Evolutionary conservation across 2,888 invertebrate genomes (phyloP).

Genomic region (Drosophila subquinaria): DNA sequence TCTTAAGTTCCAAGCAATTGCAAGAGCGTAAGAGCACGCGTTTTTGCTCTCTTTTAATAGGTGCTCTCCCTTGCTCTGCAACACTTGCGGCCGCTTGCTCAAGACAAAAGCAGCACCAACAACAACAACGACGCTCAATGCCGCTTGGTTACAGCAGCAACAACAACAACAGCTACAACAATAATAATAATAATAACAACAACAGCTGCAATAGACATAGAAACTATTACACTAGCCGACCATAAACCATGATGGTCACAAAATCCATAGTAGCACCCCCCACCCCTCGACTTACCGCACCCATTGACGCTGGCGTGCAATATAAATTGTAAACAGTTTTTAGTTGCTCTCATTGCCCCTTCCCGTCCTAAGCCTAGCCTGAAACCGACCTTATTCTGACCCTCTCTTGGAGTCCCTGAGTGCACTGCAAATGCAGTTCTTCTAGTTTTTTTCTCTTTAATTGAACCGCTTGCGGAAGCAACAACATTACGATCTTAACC

Average conservation of each 20-base stretch:
- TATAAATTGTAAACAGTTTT: slow-evolving; percentile 62
- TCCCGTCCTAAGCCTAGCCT: slow-evolving; percentile 27
- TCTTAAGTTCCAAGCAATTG: slow-evolving; percentile 39
- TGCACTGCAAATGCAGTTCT: slow-evolving; percentile 29
- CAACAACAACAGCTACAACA: too few relatives aligned
- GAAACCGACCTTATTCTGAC: slow-evolving; percentile 56
- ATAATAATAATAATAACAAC: slow-evolving; percentile 44
- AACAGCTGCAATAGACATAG: slow-evolving; percentile 63
- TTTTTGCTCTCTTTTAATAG: slow-evolving; percentile 10
- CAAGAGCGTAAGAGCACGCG: slow-evolving; percentile 1
- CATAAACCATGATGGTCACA: slow-evolving; percentile 76
- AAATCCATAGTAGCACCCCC: slow-evolving; percentile 29
- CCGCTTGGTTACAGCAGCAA: slow-evolving; percentile 65
- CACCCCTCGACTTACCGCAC: neutral
- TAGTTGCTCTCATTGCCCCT: slow-evolving; percentile 43
- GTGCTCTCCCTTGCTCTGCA: slow-evolving; percentile 12
- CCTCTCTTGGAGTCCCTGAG: slow-evolving; percentile 22
- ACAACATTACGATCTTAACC: slow-evolving; percentile 29
- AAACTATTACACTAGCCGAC: slow-evolving; percentile 74
- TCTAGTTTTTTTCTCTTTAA: slow-evolving; percentile 22
- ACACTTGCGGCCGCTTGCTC: slow-evolving; percentile 41
- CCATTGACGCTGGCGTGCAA: slow-evolving; percentile 27
- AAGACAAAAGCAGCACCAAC: slow-evolving; percentile 42
- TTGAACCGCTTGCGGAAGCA: slow-evolving; percentile 37
- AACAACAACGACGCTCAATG: slow-evolving; percentile 59